These are phyloP conservation scores for Brachionus plicatilis DNA, from an alignment of 1,140 invertebrate genomes.

Conservation along the genomic window DNA sequence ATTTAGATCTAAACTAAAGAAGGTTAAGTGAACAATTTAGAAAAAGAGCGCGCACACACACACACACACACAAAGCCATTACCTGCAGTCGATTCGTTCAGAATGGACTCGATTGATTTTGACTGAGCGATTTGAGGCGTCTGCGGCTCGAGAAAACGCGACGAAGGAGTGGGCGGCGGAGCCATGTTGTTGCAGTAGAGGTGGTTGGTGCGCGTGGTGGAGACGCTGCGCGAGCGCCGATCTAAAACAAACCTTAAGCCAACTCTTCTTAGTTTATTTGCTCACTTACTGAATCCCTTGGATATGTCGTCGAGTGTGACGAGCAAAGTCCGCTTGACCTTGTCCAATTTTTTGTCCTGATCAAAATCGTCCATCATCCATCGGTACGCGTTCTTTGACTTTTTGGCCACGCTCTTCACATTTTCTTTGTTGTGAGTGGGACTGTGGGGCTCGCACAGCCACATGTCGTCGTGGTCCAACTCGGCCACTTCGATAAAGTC, in stretches of 20 bases:
- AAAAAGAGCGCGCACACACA: background rate
- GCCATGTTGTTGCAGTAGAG: background rate
- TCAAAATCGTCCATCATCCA: slow-evolving; percentile 37
- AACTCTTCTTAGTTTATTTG: background rate
- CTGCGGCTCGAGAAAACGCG: background rate
- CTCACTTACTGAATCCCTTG: slow-evolving; percentile 4
- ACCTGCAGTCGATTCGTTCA: slow-evolving; percentile 35
- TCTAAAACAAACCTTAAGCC: background rate
- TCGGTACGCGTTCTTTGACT: background rate
- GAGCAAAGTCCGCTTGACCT: background rate
- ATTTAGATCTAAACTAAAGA: background rate
- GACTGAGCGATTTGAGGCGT: slow-evolving; percentile 1
- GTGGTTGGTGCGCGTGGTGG: background rate
- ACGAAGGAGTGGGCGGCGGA: background rate
- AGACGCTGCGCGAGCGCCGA: slow-evolving; percentile 6
- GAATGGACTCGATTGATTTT: slow-evolving; percentile 34
- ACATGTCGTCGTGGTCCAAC: background rate
- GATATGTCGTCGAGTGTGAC: slow-evolving; percentile 31
- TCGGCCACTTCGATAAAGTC: slow-evolving; percentile 2
- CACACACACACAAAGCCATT: background rate
- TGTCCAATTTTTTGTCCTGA: slow-evolving; percentile 27
- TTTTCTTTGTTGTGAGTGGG: background rate
- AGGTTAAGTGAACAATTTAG: background rate
- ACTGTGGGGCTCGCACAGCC: background rate
- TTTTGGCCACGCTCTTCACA: background rate